Conservation (phyloP, 2,113 vertebrate species). For the Caretta caretta region DNA sequence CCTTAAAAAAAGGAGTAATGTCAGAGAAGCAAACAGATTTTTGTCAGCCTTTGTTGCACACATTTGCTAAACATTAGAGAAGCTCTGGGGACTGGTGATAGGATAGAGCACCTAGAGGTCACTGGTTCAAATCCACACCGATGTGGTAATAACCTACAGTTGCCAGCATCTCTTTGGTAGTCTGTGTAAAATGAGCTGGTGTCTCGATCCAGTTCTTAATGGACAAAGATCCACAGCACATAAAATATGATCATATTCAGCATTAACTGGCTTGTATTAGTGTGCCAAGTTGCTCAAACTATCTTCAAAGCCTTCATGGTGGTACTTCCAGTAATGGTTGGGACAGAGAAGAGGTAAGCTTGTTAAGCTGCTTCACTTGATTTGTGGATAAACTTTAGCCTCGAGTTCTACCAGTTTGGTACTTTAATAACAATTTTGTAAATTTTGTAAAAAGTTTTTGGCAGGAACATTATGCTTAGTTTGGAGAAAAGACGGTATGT, state of each 20-base stretch:
- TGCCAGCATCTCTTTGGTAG: not conserved
- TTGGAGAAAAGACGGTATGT: not conserved
- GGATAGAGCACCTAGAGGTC: not conserved
- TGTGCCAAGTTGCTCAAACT: not conserved
- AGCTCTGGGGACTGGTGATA: not conserved
- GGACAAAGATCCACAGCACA: not conserved
- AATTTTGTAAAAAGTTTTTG: not conserved
- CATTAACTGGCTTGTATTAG: not conserved
- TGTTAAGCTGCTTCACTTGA: not conserved
- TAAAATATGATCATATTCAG: not conserved
- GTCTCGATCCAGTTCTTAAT: not conserved
- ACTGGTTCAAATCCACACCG: not conserved
- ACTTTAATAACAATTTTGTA: not conserved
- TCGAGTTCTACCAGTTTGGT: not conserved
- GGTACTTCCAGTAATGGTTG: not conserved
- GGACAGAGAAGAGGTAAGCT: not conserved
- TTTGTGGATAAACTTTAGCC: not conserved
- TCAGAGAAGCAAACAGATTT: not conserved
- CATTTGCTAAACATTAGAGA: not conserved
- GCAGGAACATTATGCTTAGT: not conserved
- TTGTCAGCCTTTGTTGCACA: not conserved
- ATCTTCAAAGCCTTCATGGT: rapidly evolving
- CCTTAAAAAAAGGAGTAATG: not conserved
- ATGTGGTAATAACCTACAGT: not conserved
- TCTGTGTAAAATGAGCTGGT: not conserved